Evolutionary conservation across 2,113 vertebrate species (phyloP), one percentile per base, ranked within the genome.

Genomic region (Accipiter cooperii): DNA sequence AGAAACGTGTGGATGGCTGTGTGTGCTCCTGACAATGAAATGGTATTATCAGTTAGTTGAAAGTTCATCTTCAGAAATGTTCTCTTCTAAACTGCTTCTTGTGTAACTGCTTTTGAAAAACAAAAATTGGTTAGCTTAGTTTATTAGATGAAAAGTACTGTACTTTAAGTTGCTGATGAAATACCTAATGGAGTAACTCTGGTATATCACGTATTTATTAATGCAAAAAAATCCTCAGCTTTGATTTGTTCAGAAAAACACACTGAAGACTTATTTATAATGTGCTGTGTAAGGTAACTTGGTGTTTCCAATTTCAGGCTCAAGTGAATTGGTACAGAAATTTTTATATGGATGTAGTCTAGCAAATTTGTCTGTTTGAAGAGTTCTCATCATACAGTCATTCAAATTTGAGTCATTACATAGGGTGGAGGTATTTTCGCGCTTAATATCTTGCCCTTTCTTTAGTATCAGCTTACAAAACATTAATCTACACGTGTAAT

Each of bases 1-100:
- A 46, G 42, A 75, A 68, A 54, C 0, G 0, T 9, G 18, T 58
- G 38, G 57, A 12, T 70, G 29, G 33, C 1, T 80, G 42, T 1
- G 68, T 54, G 68, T 1, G 0, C 51, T 76, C 22, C 46, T 77
- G 26, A 29, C 26, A 28, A 8, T 20, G 51, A 82, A 65, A 42
- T 54, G 26, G 22, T 46, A 13, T 84, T 33, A 36, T 12, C 16
- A 26, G 12, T 40, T 40, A 52, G 16, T 69, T 89, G 68, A 63
- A 75, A 80, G 33, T 24, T 74, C 38, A n/a, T 51, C 33, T 51
- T 73, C 33, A 63, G 77, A 68, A 84, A 52, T 25, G 22, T 74
- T 75, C 17, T 85, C 29, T 75, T 78, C n/a, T 70, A 64, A 90
- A 51, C 4, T 12, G 57, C 9, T 61, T 58, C 74, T 82, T 49